phyloP scores from a whole-genome alignment of 2,113 vertebrate genomes.

The Sphyrna mokarran region DNA sequence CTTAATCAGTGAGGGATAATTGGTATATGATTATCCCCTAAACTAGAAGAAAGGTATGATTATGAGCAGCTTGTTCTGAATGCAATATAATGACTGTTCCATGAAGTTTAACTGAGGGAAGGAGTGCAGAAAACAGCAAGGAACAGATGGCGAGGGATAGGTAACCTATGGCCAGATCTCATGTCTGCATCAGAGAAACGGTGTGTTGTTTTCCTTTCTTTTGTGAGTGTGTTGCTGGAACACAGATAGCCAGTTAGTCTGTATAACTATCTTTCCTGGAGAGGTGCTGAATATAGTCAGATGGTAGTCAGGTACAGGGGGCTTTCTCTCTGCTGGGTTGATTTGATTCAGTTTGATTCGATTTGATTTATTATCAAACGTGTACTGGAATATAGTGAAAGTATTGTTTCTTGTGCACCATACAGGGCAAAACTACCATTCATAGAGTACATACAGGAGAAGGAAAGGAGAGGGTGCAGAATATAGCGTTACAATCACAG shows the following conservation, averaged over 20 bases:
- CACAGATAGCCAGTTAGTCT: neutral
- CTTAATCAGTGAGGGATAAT: conserved; percentile 19
- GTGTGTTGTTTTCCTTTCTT: neutral
- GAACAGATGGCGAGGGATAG: neutral
- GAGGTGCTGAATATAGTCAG: neutral
- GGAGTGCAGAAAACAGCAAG: neutral
- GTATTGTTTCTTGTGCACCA: too few relatives aligned
- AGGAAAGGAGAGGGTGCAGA: too few relatives aligned
- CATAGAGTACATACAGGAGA: too few relatives aligned
- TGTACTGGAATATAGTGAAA: too few relatives aligned
- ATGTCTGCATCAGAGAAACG: neutral
- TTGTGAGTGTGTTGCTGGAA: neutral
- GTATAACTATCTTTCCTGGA: neutral
- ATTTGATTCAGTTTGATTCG: too few relatives aligned
- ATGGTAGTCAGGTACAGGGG: neutral
- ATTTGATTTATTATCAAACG: too few relatives aligned
- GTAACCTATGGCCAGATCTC: neutral
- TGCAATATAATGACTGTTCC: conserved; percentile 3
- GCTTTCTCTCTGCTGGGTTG: neutral
- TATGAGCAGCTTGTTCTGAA: conserved; percentile 14
- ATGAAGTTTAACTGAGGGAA: neutral
- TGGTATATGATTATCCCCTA: conserved; percentile 12
- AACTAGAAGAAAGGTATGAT: conserved; percentile 13
- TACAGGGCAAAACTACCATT: too few relatives aligned
- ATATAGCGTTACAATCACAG: too few relatives aligned